Conservation (phyloP, 2,888 invertebrate genomes). For the Dolichopus griseipennis region DNA sequence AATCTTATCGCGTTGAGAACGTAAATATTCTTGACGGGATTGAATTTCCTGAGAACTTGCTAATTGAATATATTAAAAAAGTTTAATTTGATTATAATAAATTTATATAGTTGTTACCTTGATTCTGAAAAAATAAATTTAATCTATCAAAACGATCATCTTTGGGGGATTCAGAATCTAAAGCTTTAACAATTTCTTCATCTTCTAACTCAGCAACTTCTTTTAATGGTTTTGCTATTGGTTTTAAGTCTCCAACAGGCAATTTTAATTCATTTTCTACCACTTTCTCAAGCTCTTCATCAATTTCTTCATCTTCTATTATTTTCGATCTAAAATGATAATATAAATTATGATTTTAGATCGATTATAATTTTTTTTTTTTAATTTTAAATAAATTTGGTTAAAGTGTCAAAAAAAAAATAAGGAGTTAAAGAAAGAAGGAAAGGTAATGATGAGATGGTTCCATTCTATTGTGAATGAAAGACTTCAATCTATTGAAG, state of each 20-base stretch:
- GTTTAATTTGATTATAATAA: too few relatives aligned
- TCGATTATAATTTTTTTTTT: too few relatives aligned
- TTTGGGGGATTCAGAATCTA: constrained; percentile 25
- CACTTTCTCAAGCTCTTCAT: constrained; percentile 29
- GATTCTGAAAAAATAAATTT: constrained; percentile 41
- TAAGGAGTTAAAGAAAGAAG: too few relatives aligned
- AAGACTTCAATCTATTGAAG: too few relatives aligned
- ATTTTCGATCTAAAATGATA: too few relatives aligned
- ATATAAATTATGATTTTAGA: too few relatives aligned
- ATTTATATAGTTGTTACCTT: too few relatives aligned
- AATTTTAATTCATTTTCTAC: constrained; percentile 33
- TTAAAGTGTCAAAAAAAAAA: too few relatives aligned
- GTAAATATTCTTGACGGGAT: constrained; percentile 74
- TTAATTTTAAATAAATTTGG: too few relatives aligned
- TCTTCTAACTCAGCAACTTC: constrained; percentile 7
- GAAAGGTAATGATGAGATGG: too few relatives aligned
- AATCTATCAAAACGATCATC: constrained; percentile 32
- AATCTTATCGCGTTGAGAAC: constrained; percentile 83
- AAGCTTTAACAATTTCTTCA: constrained; percentile 14
- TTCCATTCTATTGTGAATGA: too few relatives aligned
- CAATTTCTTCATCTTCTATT: constrained; percentile 32
- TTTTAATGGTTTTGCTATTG: not conserved
- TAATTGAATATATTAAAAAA: too few relatives aligned
- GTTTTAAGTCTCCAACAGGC: constrained; percentile 31
- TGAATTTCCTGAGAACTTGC: constrained; percentile 57